Evolutionary conservation across 2,113 vertebrate species (phyloP).

Genomic region (Triplophysa tibetana): DNA sequence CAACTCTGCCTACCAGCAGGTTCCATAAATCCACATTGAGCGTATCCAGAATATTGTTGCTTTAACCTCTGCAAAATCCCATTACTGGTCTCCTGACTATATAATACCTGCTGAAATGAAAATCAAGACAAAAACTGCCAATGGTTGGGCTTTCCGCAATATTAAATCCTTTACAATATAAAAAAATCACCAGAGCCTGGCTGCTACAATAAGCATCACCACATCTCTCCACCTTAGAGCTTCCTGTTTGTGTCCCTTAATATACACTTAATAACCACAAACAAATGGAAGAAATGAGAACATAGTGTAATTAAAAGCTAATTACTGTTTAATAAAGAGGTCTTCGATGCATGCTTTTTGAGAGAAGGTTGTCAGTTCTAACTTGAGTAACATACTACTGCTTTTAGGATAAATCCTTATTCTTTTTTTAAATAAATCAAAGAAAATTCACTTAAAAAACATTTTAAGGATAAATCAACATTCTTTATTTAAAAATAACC

Average conservation of each 20-base stretch:
- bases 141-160: neutral
- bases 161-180: neutral
- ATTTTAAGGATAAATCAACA: too few relatives aligned
- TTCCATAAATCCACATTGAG: conserved; percentile 3
- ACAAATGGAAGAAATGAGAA: neutral
- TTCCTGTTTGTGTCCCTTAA: neutral
- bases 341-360: too few relatives aligned
- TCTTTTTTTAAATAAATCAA: too few relatives aligned
- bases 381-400: too few relatives aligned
- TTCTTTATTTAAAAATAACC: neutral
- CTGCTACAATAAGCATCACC: neutral
- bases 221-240: neutral
- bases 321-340: too few relatives aligned
- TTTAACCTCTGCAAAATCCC: conserved; percentile 3
- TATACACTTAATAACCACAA: neutral
- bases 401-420: too few relatives aligned
- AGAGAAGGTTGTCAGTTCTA: too few relatives aligned
- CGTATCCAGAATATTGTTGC: neutral
- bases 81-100: neutral
- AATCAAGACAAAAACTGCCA: neutral
- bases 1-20: neutral
- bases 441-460: too few relatives aligned
- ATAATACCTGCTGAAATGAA: conserved; percentile 1
- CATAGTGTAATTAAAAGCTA: neutral
- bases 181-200: neutral